Evolutionary conservation across 2,888 invertebrate genomes (phyloP).

Genomic region (Mythimna ferrago): DNA sequence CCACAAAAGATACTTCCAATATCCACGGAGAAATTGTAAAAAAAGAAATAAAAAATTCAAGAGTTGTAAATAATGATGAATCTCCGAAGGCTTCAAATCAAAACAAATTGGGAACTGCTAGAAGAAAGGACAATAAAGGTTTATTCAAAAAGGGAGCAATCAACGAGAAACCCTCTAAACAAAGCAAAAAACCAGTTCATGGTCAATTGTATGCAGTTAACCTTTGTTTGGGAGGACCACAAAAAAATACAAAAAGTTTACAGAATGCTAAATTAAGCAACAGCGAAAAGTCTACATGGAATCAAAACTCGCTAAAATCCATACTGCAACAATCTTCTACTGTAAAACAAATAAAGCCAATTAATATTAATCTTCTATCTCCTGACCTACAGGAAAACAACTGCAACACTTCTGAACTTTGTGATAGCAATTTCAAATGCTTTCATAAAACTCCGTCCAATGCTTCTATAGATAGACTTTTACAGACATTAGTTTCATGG

Average conservation of each 20-base stretch:
- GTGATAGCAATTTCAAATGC: conserved; percentile 76
- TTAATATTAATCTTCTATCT: conserved; percentile 58
- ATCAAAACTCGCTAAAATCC: conserved; percentile 62
- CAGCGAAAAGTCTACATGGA: conserved; percentile 46
- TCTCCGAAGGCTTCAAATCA: conserved; percentile 6
- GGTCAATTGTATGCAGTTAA: conserved; percentile 80
- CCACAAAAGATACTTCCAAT: conserved; percentile 31
- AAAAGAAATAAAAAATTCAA: conserved; percentile 35
- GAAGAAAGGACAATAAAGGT: conserved; percentile 38
- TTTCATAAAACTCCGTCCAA: conserved; percentile 83
- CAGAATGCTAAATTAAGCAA: conserved; percentile 38
- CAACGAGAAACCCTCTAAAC: conserved; percentile 62
- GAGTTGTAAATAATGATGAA: conserved; percentile 7
- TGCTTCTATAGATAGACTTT: conserved; percentile 80
- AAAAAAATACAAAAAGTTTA: conserved; percentile 61
- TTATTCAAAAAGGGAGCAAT: conserved; percentile 46
- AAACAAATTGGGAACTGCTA: conserved; percentile 28
- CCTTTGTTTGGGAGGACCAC: conserved; percentile 78
- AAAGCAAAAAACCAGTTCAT: conserved; percentile 65
- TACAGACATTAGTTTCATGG: conserved; percentile 76
- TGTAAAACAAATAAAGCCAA: conserved; percentile 72
- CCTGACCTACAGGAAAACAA: conserved; percentile 51
- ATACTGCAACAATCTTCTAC: conserved; percentile 59
- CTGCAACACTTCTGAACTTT: conserved; percentile 59
- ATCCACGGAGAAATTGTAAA: conserved; percentile 15